These are phyloP conservation scores for Dinoponera quadriceps DNA, from an alignment of 1,140 invertebrate species.

Conservation along the genomic window DNA sequence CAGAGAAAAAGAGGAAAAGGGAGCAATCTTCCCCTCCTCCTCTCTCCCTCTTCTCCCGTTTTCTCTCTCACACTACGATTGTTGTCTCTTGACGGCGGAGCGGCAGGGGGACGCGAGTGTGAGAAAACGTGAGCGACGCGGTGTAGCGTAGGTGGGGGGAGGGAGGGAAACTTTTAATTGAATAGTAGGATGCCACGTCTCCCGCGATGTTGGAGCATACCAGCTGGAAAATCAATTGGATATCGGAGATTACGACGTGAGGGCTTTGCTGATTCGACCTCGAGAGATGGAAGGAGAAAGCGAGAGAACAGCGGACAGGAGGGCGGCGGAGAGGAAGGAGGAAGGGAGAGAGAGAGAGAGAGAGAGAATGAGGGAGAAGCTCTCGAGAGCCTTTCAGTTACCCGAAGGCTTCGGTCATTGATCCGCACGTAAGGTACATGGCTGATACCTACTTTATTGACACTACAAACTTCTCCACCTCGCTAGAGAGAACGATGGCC, in stretches of 20 bases:
- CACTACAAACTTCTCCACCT: slow-evolving; percentile 72
- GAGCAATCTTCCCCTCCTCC: not conserved
- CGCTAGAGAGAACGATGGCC: slow-evolving; percentile 43
- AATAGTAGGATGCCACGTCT: slow-evolving; percentile 80
- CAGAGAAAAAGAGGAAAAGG: not conserved
- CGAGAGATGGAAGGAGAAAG: slow-evolving; percentile 58
- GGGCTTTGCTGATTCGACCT: slow-evolving; percentile 79
- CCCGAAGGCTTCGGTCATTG: slow-evolving; percentile 76
- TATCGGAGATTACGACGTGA: slow-evolving; percentile 83
- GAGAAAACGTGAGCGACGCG: slow-evolving; percentile 65
- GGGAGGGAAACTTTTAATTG: slow-evolving; percentile 81
- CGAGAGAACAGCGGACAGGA: slow-evolving; percentile 21
- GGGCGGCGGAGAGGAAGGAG: slow-evolving; percentile 29
- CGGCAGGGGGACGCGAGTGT: slow-evolving; percentile 53
- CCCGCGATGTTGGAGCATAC: slow-evolving; percentile 78
- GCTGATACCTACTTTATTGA: slow-evolving; percentile 72
- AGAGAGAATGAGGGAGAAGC: slow-evolving; percentile 29
- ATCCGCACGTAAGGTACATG: slow-evolving; percentile 74
- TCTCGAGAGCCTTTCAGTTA: slow-evolving; percentile 74
- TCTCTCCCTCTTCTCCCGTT: slow-evolving; percentile 9
- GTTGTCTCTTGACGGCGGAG: slow-evolving; percentile 75
- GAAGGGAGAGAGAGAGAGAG: not conserved
- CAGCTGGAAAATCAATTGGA: slow-evolving; percentile 83
- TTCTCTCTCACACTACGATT: slow-evolving; percentile 67
- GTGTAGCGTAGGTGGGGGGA: slow-evolving; percentile 38